Conservation (phyloP, 2,888 invertebrate genomes). For the Tenthredo livida region DNA sequence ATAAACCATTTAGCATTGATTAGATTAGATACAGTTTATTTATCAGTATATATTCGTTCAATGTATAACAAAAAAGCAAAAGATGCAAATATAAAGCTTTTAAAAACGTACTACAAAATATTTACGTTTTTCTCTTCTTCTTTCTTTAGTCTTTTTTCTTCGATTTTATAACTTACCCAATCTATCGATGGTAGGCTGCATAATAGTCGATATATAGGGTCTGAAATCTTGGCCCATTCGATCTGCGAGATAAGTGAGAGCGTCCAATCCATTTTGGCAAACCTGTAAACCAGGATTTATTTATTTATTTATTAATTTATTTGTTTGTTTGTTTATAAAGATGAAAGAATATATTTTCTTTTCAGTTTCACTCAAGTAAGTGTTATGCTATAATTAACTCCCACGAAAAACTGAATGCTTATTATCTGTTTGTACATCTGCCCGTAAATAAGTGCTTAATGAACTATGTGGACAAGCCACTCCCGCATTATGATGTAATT, state of each 20-base stretch:
- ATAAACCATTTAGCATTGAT: constrained; percentile 44
- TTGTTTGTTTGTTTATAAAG: background rate
- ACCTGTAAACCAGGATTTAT: too few species aligned
- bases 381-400: background rate
- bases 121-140: constrained; percentile 12
- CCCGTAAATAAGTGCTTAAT: background rate
- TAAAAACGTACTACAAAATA: constrained; percentile 24
- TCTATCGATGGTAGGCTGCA: constrained; percentile 91
- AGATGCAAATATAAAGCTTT: background rate
- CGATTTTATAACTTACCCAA: constrained; percentile 78
- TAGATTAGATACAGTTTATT: constrained; percentile 41
- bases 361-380: background rate
- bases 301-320: background rate
- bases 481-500: constrained; percentile 41
- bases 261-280: constrained; percentile 94
- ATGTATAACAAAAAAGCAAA: background rate
- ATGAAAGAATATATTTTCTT: background rate
- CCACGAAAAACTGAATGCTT: background rate
- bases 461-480: constrained; percentile 28
- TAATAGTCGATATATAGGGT: constrained; percentile 90
- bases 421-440: constrained; percentile 8
- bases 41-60: constrained; percentile 1
- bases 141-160: background rate
- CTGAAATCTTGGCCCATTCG: constrained; percentile 93
- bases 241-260: constrained; percentile 91